Base-by-base conservation (phyloP, 2,113 vertebrate species). In the Sylvia atricapilla region DNA sequence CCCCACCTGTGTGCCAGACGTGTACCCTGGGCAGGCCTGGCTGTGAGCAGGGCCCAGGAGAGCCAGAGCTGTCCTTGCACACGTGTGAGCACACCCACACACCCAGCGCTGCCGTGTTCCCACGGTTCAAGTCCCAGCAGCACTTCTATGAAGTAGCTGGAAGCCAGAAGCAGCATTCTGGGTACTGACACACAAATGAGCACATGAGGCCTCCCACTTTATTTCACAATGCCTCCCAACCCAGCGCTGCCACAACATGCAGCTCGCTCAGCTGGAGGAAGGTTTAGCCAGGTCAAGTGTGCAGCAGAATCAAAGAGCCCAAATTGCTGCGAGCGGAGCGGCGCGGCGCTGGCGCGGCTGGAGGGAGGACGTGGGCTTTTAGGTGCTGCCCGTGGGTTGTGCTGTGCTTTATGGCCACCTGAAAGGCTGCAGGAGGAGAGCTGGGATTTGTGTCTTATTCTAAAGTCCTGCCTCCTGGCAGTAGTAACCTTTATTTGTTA, bases 211-310 rank as follows among this genome's bases (percentile, higher is more conserved):
- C 89, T 96, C 95, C 94, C 91, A 84, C 87, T 95, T 94, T 41
- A 91, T 97, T 95, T 96, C 93, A 95, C 94, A 97, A 91, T 93
- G 84, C 89, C 80, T 95, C 63, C 95, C 86, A 87, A 47, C 49
- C 93, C 76, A 25, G 92, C 2, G 66, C 96, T 96, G 94, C 96
- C 92, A 75, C 95, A 84, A 94, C 96, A 95, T 3, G 92, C 92
- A 89, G 90, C 83, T 80, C 67, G 76, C 88, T 90, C 92, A 78
- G 93, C 93, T 95, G 96, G 85, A 95, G 90, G 22, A n/a, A 84
- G 93, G 95, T 96, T 95, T 96, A 96, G 94, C 93, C 95, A 82
- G 96, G 95, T 97, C 95, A 97, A 93, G 92, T 88, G 89, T 91
- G 94, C 93, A 86, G 82, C 68, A 28, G 27, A 92, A 93, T 96